Percentiles rank a stretch among this genome's conserved stretches.
Conservation (phyloP, 2,888 invertebrate species). For the Buathra laborator region DNA sequence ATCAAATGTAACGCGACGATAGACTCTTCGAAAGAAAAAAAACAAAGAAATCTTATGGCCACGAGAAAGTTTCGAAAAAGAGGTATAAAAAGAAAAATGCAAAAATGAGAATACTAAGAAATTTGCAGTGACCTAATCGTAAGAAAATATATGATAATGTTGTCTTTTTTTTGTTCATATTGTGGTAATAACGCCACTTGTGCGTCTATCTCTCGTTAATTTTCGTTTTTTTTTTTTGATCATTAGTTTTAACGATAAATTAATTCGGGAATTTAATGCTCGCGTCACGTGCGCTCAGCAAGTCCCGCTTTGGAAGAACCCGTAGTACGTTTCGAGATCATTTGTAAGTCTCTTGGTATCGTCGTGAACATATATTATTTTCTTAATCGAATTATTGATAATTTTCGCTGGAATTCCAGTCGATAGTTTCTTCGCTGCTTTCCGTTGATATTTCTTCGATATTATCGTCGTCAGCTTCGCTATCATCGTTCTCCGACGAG, state of each 20-base stretch:
- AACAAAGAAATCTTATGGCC: constrained; percentile 50
- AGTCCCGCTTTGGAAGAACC: constrained; percentile 37
- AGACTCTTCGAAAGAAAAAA: constrained; percentile 53
- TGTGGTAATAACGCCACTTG: constrained; percentile 49
- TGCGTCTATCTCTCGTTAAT: constrained; percentile 36
- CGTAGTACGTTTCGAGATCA: constrained; percentile 10
- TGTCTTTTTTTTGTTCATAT: constrained; percentile 30
- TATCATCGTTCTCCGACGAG: constrained; percentile 73
- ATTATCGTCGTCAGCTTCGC: constrained; percentile 52
- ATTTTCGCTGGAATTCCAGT: constrained; percentile 60
- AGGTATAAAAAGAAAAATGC: constrained; percentile 3
- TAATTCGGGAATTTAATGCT: background rate
- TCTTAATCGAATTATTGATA: constrained; percentile 8
- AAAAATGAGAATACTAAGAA: constrained; percentile 8
- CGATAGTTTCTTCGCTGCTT: constrained; percentile 56
- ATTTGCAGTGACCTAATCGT: constrained; percentile 57
- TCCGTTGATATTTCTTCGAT: constrained; percentile 45
- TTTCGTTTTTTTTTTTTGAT: background rate
- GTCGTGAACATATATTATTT: constrained; percentile 3
- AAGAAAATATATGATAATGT: constrained; percentile 68
- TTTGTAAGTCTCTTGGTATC: background rate
- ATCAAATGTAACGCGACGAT: constrained; percentile 56
- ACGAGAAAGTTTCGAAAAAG: constrained; percentile 33
- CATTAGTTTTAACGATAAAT: background rate
- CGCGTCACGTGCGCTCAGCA: background rate